Base-by-base conservation (phyloP, 2,888 invertebrate species). In the Eurytoma californica region DNA sequence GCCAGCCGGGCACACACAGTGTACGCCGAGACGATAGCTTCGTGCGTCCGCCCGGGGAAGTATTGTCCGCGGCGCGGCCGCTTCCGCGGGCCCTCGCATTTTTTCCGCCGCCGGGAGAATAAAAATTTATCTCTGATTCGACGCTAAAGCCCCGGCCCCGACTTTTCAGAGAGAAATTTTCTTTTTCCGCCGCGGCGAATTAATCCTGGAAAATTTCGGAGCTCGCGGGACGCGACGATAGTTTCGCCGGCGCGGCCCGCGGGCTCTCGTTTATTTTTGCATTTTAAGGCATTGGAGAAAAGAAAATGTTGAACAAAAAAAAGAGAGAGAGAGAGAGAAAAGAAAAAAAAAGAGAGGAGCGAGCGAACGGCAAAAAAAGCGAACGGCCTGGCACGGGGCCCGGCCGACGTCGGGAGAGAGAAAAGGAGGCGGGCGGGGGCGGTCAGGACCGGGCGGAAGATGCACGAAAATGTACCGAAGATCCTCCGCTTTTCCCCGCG, bases 231-330 rank as follows among this genome's bases (percentile, higher is more conserved):
- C 80, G 83, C 82, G 84, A 83, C 85, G 84, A 69, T 72, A 80
- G 60, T 83, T 84, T 75, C 49, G 55, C 77, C 65, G 65, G 51
- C 80, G 80, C 74, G 80, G 83, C 83, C 85, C 72, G 51, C 74
- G 68, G 39, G 77, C 63, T 66, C 80, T 87, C 88, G 88, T 88
- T 88, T 88, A 88, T 88, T 88, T 88, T 88, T 88, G 88, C 87
- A 88, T 88, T 88, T 88, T 88, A 88, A 88, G 87, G 88, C 87
- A 88, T 88, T 85, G 88, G 87, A 88, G 88, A 87, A 88, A 88
- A 88, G 88, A 88, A 88, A 88, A 88, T 87, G 88, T 88, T 87
- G 84, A 88, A 39, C 39, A 39, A 39, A 88, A 87, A 88, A 88
- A 83, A 58, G 13, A 66, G 28, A 9, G 61, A 28, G 69, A 30